A percentile compares a stretch with the other conserved stretches of the same genome.
Conservation (phyloP, 64 coral and sea anemone species). For the Montipora foliosa region DNA sequence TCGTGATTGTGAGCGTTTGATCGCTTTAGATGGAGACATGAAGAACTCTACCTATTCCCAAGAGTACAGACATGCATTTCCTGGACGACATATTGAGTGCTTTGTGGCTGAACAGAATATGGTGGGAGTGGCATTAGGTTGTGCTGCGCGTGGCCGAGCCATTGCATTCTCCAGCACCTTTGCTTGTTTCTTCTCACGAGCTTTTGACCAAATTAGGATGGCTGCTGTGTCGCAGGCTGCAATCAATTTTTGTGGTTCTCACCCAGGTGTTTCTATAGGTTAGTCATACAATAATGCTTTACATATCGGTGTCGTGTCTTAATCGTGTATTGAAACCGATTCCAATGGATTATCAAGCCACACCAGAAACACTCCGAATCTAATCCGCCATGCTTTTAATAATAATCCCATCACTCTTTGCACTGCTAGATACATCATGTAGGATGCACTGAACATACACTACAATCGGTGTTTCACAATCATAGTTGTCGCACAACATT, state of each 20-base stretch:
- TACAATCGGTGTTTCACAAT: no score
- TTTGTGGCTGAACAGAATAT: conserved; percentile 99
- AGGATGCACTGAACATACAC: no score
- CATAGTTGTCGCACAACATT: no score
- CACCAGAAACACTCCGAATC: no score
- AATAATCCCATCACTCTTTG: no score
- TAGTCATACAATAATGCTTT: background rate
- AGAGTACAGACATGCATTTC: conserved; percentile 79
- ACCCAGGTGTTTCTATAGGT: conserved; percentile 97
- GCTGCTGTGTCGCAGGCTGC: conserved; percentile 86
- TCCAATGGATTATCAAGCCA: no score
- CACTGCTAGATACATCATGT: no score
- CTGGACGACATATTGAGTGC: conserved; percentile 88
- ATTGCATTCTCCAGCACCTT: conserved; percentile 97
- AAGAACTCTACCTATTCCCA: conserved; percentile 95
- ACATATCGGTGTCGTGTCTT: no score
- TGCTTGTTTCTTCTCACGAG: conserved; percentile 88
- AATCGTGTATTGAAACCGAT: no score
- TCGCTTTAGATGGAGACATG: conserved; percentile 91
- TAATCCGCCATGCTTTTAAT: no score
- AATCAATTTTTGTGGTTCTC: conserved; percentile 96
- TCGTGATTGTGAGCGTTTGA: conserved; percentile 62
- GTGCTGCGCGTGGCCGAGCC: conserved; percentile 78
- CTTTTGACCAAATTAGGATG: conserved; percentile 95
- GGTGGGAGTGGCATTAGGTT: conserved; percentile 93